Conservation (phyloP, 2,888 invertebrate genomes). For the Gymnoscelis rufifasciata region DNA sequence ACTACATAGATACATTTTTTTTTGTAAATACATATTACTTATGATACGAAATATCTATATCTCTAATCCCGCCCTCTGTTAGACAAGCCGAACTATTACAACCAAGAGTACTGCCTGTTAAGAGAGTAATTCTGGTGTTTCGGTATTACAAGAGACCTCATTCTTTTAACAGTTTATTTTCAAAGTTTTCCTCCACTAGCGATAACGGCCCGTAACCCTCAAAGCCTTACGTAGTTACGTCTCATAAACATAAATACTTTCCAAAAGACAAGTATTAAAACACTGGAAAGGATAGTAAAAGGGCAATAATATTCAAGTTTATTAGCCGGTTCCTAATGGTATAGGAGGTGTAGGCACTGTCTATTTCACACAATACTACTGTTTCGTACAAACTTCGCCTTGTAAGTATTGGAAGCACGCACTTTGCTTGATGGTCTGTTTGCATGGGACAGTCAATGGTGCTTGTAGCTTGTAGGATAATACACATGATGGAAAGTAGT, state of each 20-base stretch:
- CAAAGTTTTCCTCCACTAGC: constrained; percentile 6
- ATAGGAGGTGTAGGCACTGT: constrained; percentile 41
- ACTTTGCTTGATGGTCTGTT: constrained; percentile 38
- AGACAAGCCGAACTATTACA: no score
- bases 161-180: not conserved
- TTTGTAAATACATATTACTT: no score
- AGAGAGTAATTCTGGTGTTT: no score
- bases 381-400: constrained; percentile 41
- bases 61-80: no score
- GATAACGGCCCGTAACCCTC: constrained; percentile 12
- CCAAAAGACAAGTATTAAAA: constrained; percentile 21
- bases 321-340: constrained; percentile 32
- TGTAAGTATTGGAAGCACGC: constrained; percentile 54
- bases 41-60: no score
- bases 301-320: constrained; percentile 33
- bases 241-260: constrained; percentile 22
- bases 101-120: no score
- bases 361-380: constrained; percentile 54
- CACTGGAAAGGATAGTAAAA: constrained; percentile 30
- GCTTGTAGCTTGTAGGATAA: no score
- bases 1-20: no score
- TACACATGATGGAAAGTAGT: no score
- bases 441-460: constrained; percentile 20
- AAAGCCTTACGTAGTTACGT: constrained; percentile 15
- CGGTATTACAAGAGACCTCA: no score